Evolutionary conservation across 30 jellyfish, hydroid and myxozoan species (phyloP).

Genomic region (Aurelia sp.): DNA sequence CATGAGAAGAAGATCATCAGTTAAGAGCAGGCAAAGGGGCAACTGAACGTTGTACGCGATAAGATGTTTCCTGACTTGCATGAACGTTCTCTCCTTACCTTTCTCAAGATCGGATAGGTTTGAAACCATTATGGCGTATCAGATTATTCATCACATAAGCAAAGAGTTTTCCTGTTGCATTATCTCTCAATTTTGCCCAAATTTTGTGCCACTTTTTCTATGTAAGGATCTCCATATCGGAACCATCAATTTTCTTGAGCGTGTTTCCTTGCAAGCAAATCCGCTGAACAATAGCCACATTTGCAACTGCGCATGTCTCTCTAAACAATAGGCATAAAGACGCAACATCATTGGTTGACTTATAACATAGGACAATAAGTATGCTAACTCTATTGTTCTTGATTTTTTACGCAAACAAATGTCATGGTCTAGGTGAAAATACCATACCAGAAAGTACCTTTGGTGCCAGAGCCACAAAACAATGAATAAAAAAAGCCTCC

Average conservation of each 20-base stretch:
- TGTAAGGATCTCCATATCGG: not conserved
- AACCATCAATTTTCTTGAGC: conserved; percentile 29
- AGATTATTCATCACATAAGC: no score
- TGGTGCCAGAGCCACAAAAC: no score
- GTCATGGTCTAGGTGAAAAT: no score
- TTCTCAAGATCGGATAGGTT: conserved; percentile 39
- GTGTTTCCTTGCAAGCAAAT: conserved; percentile 39
- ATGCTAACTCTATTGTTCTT: not conserved
- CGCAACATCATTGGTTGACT: conserved; percentile 23
- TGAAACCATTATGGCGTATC: conserved; percentile 25
- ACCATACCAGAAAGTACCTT: no score
- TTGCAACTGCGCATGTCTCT: conserved; percentile 57
- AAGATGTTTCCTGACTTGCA: not conserved
- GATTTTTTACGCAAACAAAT: no score
- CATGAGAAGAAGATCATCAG: not conserved
- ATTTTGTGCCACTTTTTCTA: no score
- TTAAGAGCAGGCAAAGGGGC: not conserved
- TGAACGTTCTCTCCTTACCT: conserved; percentile 31
- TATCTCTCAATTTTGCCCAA: no score
- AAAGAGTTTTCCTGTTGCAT: no score
- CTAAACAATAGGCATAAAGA: conserved; percentile 12
- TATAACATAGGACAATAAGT: not conserved
- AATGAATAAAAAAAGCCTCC: no score
- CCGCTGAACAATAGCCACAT: conserved; percentile 58
- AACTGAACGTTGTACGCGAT: not conserved